Conservation (phyloP, 2,113 vertebrate genomes). For the Lamprotornis superbus region DNA sequence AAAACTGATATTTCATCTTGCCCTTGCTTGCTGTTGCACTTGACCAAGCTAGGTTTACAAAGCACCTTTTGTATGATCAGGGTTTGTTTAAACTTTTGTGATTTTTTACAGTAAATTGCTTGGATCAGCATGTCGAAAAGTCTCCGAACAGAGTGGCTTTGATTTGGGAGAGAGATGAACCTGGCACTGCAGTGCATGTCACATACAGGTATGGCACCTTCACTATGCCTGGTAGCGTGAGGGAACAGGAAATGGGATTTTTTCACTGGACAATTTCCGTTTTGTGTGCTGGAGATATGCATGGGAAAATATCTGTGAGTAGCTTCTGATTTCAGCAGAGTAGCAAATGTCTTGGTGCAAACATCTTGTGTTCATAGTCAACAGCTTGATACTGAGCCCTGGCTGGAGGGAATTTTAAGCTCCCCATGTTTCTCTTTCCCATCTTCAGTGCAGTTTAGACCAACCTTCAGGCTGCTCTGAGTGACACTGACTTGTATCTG, state of each 20-base stretch:
- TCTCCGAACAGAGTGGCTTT: conserved; percentile 86
- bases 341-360: background rate
- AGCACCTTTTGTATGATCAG: background rate
- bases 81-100: background rate
- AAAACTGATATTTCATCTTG: background rate
- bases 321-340: background rate
- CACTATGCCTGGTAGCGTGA: background rate
- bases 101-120: conserved; percentile 85
- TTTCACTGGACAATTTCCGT: background rate
- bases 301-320: background rate
- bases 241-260: background rate
- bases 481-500: background rate
- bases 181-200: conserved; percentile 85
- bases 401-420: background rate
- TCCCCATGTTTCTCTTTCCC: background rate
- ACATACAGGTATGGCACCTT: conserved; percentile 84
- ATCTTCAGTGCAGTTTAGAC: background rate
- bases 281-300: background rate
- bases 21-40: background rate
- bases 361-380: background rate
- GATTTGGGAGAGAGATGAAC: conserved; percentile 95
- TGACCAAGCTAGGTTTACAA: background rate
- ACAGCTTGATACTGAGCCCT: background rate
- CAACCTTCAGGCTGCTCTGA: background rate
- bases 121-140: conserved; percentile 86